Base-by-base conservation (phyloP, 2,888 invertebrate genomes). In the Deilephila porcellus region DNA sequence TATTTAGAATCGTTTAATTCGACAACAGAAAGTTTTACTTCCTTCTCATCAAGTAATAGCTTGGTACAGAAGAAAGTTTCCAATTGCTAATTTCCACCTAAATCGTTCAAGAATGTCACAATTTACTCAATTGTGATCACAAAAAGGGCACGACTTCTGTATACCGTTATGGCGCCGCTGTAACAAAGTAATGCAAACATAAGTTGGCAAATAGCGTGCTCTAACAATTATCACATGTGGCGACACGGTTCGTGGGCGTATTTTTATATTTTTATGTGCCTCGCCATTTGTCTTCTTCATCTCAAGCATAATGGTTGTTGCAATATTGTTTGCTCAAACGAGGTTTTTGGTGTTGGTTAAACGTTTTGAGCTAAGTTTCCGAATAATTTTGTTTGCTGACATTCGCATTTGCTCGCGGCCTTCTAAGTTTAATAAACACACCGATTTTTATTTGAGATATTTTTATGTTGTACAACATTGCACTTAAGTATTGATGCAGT, bases 171-270 rank as follows among this genome's bases (percentile, higher is more conserved):
- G 70, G 67, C 73, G 73, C 74, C 74, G 75, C 75, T 62, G 79
- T 73, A 71, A 76, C 83, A 81, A 79, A 78, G 79, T 73, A 78
- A 73, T 64, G 63, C 79, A 80, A 82, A 82, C 79, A 83, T 72
- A 77, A 71, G 71, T 75, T 76, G 60, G 73, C 74, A 76, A 81
- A 79, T 78, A 76, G 77, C 90, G 87, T 90, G 89, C 74, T 78
- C 77, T 67, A 78, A 79, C 83, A 88, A 82, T 90, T 90, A 81
- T 81, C 90, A 88, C 88, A 72, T 67, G 56, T 71, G 62, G 71
- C 64, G 71, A 74, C 71, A 71, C 37, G 29, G 45, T 53, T 52
- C 32, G 74, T 71, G 62, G 71, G 74, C 60, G 72, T 63, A 71
- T 71, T 71, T 74, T 74, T 71, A 71, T 74, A 64, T 74, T 67